Evolutionary conservation across 2,797 vertebrate genomes (phyloP).

Genomic region (Hozukius guyotensis): DNA sequence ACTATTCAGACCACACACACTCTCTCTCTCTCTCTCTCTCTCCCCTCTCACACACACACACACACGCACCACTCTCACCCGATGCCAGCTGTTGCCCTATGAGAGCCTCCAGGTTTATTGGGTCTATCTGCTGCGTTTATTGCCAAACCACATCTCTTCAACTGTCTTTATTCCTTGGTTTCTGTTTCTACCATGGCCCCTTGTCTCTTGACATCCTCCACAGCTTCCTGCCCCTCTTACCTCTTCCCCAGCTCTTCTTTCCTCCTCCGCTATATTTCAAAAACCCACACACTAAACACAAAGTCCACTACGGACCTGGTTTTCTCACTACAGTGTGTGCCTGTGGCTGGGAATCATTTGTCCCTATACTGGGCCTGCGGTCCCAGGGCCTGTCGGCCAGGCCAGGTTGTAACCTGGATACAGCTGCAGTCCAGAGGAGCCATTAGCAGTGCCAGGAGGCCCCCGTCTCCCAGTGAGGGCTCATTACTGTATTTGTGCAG

Average conservation of each 20-base stretch:
- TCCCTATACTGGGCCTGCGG: slow-evolving; percentile 38
- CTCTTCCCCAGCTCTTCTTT: slow-evolving; percentile 41
- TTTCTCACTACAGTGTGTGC: slow-evolving; percentile 28
- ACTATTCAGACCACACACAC: slow-evolving; percentile 34
- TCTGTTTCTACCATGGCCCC: slow-evolving; percentile 35
- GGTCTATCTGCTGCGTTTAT: slow-evolving; percentile 69
- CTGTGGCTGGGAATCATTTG: slow-evolving; percentile 50
- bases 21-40: background rate
- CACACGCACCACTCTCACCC: background rate
- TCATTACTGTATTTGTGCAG: slow-evolving; percentile 83
- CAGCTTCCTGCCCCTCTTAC: slow-evolving; percentile 35
- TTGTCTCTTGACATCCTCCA: slow-evolving; percentile 45
- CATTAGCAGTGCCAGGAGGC: slow-evolving; percentile 78
- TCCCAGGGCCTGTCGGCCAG: slow-evolving; percentile 47
- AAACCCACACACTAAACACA: slow-evolving; percentile 41
- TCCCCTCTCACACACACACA: background rate
- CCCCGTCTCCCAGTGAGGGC: slow-evolving; percentile 76
- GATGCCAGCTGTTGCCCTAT: slow-evolving; percentile 63
- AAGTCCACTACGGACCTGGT: slow-evolving; percentile 10
- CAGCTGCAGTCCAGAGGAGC: slow-evolving; percentile 79
- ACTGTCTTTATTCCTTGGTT: slow-evolving; percentile 53
- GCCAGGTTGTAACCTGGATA: slow-evolving; percentile 79
- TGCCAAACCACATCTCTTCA: slow-evolving; percentile 63
- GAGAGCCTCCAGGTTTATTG: slow-evolving; percentile 67
- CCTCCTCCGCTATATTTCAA: slow-evolving; percentile 18